Percentiles rank a stretch among this genome's conserved stretches.
Evolutionary conservation across 2,113 vertebrate genomes (phyloP).

Genomic region (Parotia lawesii): DNA sequence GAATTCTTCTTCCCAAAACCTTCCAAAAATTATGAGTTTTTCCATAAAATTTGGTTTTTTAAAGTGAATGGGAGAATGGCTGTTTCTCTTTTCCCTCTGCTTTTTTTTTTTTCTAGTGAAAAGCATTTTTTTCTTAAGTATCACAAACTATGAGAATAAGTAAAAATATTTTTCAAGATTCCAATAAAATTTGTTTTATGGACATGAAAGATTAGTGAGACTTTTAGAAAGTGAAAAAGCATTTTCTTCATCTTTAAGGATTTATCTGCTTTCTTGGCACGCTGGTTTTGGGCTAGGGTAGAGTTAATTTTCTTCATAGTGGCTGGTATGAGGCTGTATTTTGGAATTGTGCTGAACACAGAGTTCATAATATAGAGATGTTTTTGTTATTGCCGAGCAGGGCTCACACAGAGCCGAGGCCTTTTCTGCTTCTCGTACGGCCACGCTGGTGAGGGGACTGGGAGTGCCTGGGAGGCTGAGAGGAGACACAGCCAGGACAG

Average conservation of each 20-base stretch:
- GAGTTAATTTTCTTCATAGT: not conserved
- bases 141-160: not conserved
- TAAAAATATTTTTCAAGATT: not conserved
- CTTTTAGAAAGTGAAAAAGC: not conserved
- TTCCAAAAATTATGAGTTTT: not conserved
- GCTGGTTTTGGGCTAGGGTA: not conserved
- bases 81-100: not conserved
- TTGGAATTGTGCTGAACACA: not conserved
- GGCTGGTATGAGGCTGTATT: not conserved
- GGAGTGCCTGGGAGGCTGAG: rapidly evolving
- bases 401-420: not conserved
- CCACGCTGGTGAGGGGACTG: rapidly evolving
- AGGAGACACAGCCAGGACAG: not conserved
- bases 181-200: not conserved
- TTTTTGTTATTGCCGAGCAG: not conserved
- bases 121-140: not conserved
- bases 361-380: not conserved
- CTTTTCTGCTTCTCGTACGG: not conserved
- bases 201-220: not conserved
- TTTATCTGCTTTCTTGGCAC: not conserved
- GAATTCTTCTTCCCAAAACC: not conserved
- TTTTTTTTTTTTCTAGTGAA: not conserved
- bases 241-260: not conserved
- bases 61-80: not conserved
- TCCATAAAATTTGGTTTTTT: not conserved